Evolutionary conservation across 2,797 vertebrate genomes (phyloP).

Genomic region (Tokudaia tokunoshimensis): DNA sequence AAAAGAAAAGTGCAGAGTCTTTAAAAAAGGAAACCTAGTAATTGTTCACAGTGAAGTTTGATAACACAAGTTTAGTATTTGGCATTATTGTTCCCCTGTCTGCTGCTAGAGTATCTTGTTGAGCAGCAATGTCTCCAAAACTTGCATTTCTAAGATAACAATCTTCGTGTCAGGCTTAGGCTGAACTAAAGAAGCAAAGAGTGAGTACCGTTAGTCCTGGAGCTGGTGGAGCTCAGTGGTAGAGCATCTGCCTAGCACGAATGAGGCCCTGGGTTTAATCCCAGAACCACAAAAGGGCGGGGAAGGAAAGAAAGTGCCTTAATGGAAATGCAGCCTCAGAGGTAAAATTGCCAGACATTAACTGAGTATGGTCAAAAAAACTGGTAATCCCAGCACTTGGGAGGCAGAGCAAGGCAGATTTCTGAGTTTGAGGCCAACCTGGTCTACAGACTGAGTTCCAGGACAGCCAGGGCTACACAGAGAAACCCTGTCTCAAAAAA

Average conservation of each 20-base stretch:
- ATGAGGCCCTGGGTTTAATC: not conserved
- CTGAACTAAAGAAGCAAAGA: slow-evolving; percentile 42
- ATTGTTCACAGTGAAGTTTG: slow-evolving; percentile 45
- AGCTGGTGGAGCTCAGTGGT: not conserved
- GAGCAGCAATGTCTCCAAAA: slow-evolving; percentile 31
- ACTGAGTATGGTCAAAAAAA: not conserved
- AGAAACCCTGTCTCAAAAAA: no score
- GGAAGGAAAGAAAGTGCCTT: not conserved
- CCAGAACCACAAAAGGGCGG: not conserved
- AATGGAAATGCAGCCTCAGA: slow-evolving; percentile 22
- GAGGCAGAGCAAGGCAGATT: not conserved
- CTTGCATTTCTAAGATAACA: slow-evolving; percentile 16
- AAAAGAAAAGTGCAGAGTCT: not conserved
- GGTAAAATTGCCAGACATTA: slow-evolving; percentile 4
- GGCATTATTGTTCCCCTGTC: slow-evolving; percentile 34
- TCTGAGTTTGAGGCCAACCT: not conserved
- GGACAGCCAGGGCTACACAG: not conserved
- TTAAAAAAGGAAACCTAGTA: slow-evolving; percentile 23
- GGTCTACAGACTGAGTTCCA: not conserved
- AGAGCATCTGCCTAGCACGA: no score
- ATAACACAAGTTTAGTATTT: slow-evolving; percentile 47
- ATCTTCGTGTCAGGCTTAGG: slow-evolving; percentile 33
- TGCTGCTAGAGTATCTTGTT: slow-evolving; percentile 43
- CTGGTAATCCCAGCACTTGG: not conserved
- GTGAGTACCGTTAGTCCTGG: not conserved